phyloP scores from a whole-genome alignment of 2,888 invertebrate species.

The Thumatha senex region DNA sequence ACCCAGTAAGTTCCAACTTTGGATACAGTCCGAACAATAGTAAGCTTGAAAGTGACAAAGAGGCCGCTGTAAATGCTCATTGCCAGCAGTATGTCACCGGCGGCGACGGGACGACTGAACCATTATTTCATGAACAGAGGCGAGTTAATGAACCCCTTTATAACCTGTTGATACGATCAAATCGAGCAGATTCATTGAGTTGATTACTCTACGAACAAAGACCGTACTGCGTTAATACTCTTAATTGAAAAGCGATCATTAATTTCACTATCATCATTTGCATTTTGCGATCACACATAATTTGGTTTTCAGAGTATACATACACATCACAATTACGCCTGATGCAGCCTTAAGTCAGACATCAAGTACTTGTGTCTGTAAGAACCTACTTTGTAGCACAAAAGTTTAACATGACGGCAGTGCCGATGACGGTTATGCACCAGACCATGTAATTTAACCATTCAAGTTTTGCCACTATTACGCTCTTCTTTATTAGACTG shows the following conservation, averaged over 20 bases:
- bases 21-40: neutral
- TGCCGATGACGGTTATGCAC: too few species aligned
- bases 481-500: too few species aligned
- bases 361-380: too few species aligned
- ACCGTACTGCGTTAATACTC: conserved; percentile 24
- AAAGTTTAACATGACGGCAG: too few species aligned
- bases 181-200: conserved; percentile 25
- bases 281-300: conserved; percentile 2
- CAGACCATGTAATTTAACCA: too few species aligned
- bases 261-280: conserved; percentile 14
- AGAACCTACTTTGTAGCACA: too few species aligned
- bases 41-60: neutral
- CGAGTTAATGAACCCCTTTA: conserved; percentile 22
- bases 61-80: neutral
- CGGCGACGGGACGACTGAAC: neutral
- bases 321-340: too few species aligned
- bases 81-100: neutral
- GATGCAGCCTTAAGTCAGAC: too few species aligned
- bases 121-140: conserved; percentile 6
- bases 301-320: neutral
- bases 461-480: too few species aligned
- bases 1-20: neutral
- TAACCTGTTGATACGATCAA: conserved; percentile 42
- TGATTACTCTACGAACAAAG: conserved; percentile 24
- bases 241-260: conserved; percentile 27